phyloP scores from a whole-genome alignment of 2,888 invertebrate species.

The Boloria euphrosyne region DNA sequence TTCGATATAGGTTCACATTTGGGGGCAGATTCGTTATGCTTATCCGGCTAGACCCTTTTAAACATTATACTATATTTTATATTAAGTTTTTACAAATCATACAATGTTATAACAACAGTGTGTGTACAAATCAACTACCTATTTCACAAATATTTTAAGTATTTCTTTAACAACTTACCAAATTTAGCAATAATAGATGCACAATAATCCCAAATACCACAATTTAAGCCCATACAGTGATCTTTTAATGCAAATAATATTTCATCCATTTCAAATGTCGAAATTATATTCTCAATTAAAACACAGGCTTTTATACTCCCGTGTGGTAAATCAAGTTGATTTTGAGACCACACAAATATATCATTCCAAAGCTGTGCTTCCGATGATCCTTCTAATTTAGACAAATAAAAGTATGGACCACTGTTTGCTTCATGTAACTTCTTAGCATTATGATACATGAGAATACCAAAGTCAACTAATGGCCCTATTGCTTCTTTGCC shows the following conservation, averaged over 20 bases:
- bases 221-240: conserved; percentile 87
- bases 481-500: conserved; percentile 85
- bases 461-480: conserved; percentile 86
- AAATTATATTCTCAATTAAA: conserved; percentile 86
- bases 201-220: conserved; percentile 89
- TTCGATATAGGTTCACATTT: too few relatives aligned
- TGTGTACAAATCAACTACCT: too few relatives aligned
- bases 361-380: conserved; percentile 87
- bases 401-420: conserved; percentile 88
- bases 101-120: too few relatives aligned
- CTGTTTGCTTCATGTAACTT: conserved; percentile 77
- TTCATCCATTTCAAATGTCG: conserved; percentile 86
- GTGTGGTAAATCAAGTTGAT: conserved; percentile 77
- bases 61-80: too few relatives aligned
- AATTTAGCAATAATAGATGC: conserved; percentile 85
- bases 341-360: conserved; percentile 85
- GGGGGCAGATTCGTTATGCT: too few relatives aligned
- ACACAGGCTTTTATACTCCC: conserved; percentile 88
- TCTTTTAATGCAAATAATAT: conserved; percentile 85
- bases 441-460: conserved; percentile 85
- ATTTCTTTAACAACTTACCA: conserved; percentile 60
- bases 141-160: too few relatives aligned
- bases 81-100: too few relatives aligned
- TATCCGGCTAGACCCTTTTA: too few relatives aligned
- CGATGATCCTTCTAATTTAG: conserved; percentile 84